Conservation (phyloP, 92 coral and sea anemone species). For the Pocillopora meandrina region DNA sequence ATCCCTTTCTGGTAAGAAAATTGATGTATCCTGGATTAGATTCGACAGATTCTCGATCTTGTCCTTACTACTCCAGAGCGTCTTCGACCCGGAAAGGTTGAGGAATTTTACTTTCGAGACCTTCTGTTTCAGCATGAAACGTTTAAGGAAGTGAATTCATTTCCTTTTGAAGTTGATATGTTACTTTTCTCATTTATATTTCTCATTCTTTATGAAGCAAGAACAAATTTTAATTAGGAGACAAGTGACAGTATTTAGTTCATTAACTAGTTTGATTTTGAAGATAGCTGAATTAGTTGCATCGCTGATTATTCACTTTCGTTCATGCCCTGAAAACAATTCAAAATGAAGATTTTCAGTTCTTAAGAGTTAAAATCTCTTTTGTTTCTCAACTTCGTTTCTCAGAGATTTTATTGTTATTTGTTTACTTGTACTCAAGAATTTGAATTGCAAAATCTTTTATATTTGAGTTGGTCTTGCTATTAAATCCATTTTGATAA, state of each 20-base stretch:
- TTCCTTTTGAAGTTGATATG: neutral
- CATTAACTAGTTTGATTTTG: neutral
- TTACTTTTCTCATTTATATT: neutral
- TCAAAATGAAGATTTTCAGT: neutral
- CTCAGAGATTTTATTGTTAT: neutral
- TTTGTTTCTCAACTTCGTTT: conserved; percentile 3
- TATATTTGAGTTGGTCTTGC: neutral
- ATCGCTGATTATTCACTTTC: too few species aligned
- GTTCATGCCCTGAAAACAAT: too few species aligned
- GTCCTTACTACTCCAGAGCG: neutral
- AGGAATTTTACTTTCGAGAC: neutral
- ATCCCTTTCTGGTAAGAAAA: conserved; percentile 59
- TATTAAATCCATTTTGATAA: too few species aligned
- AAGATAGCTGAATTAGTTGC: neutral
- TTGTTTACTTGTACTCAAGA: conserved; percentile 10
- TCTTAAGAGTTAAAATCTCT: neutral
- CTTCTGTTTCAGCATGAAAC: neutral
- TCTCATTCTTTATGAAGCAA: neutral
- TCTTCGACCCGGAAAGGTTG: neutral
- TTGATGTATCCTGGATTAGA: neutral
- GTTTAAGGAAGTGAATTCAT: neutral
- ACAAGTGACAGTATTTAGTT: neutral
- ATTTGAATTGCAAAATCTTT: neutral
- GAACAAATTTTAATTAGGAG: neutral
- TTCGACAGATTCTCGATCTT: neutral